Base-by-base conservation (phyloP, 2,888 invertebrate genomes). In the Xanthostigma xanthostigma region DNA sequence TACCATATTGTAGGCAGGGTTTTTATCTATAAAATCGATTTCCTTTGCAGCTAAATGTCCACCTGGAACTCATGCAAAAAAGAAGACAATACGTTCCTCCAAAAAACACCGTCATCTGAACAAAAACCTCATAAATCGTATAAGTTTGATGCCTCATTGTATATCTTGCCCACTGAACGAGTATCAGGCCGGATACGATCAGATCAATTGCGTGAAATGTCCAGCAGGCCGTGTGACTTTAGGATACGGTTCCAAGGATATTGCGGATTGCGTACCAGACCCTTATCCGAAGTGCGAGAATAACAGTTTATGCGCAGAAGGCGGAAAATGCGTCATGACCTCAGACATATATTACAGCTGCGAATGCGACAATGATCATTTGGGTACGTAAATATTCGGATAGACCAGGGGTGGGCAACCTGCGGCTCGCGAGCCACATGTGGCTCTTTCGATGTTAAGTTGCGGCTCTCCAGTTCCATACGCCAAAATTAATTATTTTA, bases 151-250 rank as follows among this genome's bases (percentile, higher is more conserved):
- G 54, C 78, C 78, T 2, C 74, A 65, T 50, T 71, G 78, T 56
- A 67, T 68, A 50, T 69, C 72, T 2, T 79, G 79, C 59, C 71
- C 71, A 8, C 56, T 69, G 41, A 81, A 80, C 1, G 71, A 68
- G 46, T 81, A 76, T 60, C 82, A 82, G 60, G 64, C 74, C 2
- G 54, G 64, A 11, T 74, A 73, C 55, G 81, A 79, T 5, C 70
- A 75, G 57, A 62, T 67, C 2, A 62, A 66, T 3, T 83, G 81
- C 57, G 56, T 72, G 5, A 59, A 66, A 8, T 82, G 81, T 62
- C 79, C 79, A 1, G 54, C 58, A 13, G 72, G 73, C 45, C 59
- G 61, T 50, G 74, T 75, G 40, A 75, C 76, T 13, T 49, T 54
- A 2, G 55, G 53, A 13, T 61, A 65, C 27, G 68, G 67, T n/a